Evolutionary conservation across 2,113 vertebrate genomes (phyloP).

Genomic region (Forbesichthys agassizii): DNA sequence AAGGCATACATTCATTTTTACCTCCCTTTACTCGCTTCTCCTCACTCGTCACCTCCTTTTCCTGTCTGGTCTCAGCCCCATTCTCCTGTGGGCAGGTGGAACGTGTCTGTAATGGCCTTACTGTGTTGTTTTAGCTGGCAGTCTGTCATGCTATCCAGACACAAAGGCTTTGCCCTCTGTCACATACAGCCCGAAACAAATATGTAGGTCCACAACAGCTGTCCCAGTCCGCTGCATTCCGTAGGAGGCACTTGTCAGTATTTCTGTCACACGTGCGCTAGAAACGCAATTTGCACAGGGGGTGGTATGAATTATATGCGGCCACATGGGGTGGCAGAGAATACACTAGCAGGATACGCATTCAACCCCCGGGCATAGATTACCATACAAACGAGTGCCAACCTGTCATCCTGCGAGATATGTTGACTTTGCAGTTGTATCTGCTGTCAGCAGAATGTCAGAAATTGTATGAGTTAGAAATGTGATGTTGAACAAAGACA

Average conservation of each 20-base stretch:
- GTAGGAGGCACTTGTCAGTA: slow-evolving; percentile 28
- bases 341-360: background rate
- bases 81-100: slow-evolving; percentile 37
- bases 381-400: background rate
- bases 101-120: slow-evolving; percentile 23
- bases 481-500: background rate
- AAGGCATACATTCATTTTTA: slow-evolving; percentile 17
- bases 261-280: slow-evolving; percentile 18
- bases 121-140: slow-evolving; percentile 27
- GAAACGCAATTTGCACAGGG: slow-evolving; percentile 22
- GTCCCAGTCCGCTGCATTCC: slow-evolving; percentile 36
- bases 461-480: background rate
- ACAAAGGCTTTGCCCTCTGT: slow-evolving; percentile 47
- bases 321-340: background rate
- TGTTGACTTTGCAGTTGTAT: background rate
- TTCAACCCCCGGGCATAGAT: background rate
- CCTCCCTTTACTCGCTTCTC: slow-evolving; percentile 25
- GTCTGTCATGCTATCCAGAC: slow-evolving; percentile 37
- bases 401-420: background rate
- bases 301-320: slow-evolving; percentile 1
- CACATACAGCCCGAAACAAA: slow-evolving; percentile 38
- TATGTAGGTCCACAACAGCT: slow-evolving; percentile 58
- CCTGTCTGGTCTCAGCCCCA: background rate
- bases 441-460: background rate
- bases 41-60: slow-evolving; percentile 26